Conservation (phyloP, 2,888 invertebrate genomes). For the Ormyrus thymus region DNA sequence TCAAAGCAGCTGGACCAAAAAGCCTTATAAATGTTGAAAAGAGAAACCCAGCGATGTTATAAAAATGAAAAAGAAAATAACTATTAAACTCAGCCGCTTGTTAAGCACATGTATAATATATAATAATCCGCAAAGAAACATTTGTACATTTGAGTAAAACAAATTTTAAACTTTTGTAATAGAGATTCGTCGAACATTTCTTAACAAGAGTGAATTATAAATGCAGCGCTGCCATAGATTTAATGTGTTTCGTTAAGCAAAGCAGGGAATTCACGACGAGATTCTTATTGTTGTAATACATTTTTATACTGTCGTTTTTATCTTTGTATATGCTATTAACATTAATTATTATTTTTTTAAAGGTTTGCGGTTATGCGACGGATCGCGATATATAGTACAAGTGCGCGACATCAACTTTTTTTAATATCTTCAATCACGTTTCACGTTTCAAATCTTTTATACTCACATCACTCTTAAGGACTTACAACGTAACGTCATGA, state of each 20-base stretch:
- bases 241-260: slow-evolving; percentile 40
- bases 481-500: slow-evolving; percentile 1
- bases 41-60: slow-evolving; percentile 41
- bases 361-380: slow-evolving; percentile 30
- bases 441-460: slow-evolving; percentile 9
- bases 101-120: slow-evolving; percentile 63
- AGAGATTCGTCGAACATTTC: slow-evolving; percentile 18
- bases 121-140: slow-evolving; percentile 23
- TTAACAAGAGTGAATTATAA: slow-evolving; percentile 42
- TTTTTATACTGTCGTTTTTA: slow-evolving; percentile 58
- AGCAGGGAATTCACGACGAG: slow-evolving; percentile 39
- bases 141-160: slow-evolving; percentile 48
- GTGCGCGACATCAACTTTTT: slow-evolving; percentile 33
- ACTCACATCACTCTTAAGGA: slow-evolving; percentile 18
- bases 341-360: slow-evolving; percentile 45
- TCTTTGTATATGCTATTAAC: slow-evolving; percentile 44
- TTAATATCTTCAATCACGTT: background rate
- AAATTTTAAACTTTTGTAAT: slow-evolving; percentile 31
- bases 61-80: slow-evolving; percentile 7
- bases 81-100: slow-evolving; percentile 63
- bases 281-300: slow-evolving; percentile 52
- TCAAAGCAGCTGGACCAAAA: slow-evolving; percentile 68
- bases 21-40: slow-evolving; percentile 65
- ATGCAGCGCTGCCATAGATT: slow-evolving; percentile 37
- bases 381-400: slow-evolving; percentile 45